Evolutionary conservation across 2,113 vertebrate species (phyloP).

Genomic region (Tautogolabrus adspersus): DNA sequence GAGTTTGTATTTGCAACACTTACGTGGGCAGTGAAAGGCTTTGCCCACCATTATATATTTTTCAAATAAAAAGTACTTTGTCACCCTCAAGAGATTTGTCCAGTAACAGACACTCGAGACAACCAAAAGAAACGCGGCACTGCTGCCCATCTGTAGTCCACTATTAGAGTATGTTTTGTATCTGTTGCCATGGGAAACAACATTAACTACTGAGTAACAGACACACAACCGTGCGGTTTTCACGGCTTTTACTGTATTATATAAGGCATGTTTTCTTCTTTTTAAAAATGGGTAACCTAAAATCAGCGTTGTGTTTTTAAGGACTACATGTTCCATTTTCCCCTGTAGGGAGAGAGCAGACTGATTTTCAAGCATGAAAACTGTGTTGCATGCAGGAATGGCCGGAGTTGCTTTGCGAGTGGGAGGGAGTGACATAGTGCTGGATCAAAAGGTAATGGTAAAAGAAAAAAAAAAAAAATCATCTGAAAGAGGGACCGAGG

Average conservation of each 20-base stretch:
- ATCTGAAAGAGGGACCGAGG: background rate
- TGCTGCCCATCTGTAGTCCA: background rate
- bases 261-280: background rate
- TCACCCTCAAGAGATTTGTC: no score
- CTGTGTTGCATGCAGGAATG: background rate
- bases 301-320: background rate
- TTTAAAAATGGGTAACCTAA: background rate
- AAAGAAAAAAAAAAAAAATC: background rate
- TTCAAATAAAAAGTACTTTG: no score
- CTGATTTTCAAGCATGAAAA: background rate
- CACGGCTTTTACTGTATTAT: background rate
- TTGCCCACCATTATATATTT: background rate
- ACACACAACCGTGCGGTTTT: background rate
- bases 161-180: background rate
- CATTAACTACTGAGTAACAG: background rate
- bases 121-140: background rate
- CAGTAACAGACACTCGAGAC: background rate
- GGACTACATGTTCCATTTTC: background rate
- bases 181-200: background rate
- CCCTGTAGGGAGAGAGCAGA: background rate
- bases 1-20: no score
- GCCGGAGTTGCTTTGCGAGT: background rate
- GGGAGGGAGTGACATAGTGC: no score
- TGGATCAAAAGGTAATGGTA: background rate
- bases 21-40: no score